A percentile compares a stretch with the other conserved stretches of the same genome.
Conservation (phyloP, 2,113 vertebrate species). For the Pelecanus crispus region DNA sequence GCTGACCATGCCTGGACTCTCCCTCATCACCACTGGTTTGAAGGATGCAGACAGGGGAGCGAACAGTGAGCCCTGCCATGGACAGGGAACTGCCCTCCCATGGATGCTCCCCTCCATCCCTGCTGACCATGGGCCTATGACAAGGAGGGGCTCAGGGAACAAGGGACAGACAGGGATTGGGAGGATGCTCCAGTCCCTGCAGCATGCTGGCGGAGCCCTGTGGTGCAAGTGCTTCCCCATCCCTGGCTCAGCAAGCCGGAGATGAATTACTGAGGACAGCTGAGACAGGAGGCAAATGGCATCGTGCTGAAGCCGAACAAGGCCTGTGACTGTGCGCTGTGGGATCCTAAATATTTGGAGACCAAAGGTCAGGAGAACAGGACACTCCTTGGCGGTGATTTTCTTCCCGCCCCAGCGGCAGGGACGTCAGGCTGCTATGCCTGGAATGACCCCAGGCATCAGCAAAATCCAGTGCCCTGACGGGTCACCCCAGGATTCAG, state of each 20-base stretch:
- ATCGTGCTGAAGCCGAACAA: slow-evolving; percentile 40
- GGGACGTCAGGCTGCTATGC: neutral
- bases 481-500: accelerated
- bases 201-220: neutral
- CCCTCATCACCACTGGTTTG: neutral
- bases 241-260: neutral
- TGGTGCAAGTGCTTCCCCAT: neutral
- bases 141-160: accelerated
- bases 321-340: slow-evolving; percentile 47
- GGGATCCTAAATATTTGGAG: slow-evolving; percentile 72
- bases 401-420: neutral
- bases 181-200: neutral
- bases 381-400: slow-evolving; percentile 31
- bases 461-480: neutral
- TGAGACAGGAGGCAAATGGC: slow-evolving; percentile 67
- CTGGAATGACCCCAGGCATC: slow-evolving; percentile 1
- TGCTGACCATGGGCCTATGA: neutral
- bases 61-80: neutral
- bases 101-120: neutral
- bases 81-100: neutral
- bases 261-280: slow-evolving; percentile 71
- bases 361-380: slow-evolving; percentile 69
- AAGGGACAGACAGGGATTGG: neutral
- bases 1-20: neutral
- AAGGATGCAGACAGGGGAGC: neutral